Evolutionary conservation across 2,888 invertebrate genomes (phyloP), one percentile per base, ranked within the genome.

Genomic region (Glyphotaelius pellucidus): DNA sequence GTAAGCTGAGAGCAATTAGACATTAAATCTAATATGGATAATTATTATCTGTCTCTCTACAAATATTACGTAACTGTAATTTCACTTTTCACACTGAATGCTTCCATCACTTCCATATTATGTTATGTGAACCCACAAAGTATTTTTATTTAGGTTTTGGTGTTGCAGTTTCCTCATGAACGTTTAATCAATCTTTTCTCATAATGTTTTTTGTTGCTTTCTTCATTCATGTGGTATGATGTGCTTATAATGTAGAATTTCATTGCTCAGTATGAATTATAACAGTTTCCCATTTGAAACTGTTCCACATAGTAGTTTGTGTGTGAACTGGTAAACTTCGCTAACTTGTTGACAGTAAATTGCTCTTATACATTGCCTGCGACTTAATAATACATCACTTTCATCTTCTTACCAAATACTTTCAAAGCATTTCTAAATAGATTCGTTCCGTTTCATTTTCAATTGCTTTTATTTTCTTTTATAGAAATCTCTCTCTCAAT

Each of bases 11-110:
- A 67, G 19, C 25, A 67, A 67, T 67, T 67, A 19, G 4, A 67
- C 52, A 67, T 67, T 25, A n/a, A 67, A 67, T 67, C 25, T 67
- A 67, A 93, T 93, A 92, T 80, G 85, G 80, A 92, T 92, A 92
- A 93, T 93, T 91, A 93, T 93, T 93, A 92, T 92, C 79, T 90
- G 90, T 91, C 90, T 35, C 79, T 25, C 47, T 84, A 31, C 80
- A 90, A 80, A 90, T 86, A 86, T 84, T 38, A 84, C 19, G 83
- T 90, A 84, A 90, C 80, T 35, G 80, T 31, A 87, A 80, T 86
- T 80, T 80, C 90, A 90, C 86, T 90, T 90, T 84, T 81, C 32
- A 31, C 32, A 32, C 32, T 19, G 19, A 31, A 32, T 81, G 81
- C 32, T 14, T 81, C 14, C 81, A 67, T n/a, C 47, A 47, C 47